Evolutionary conservation across 2,888 invertebrate species (phyloP), one percentile per base, ranked within the genome.

Genomic region (Lymantria dispar): DNA sequence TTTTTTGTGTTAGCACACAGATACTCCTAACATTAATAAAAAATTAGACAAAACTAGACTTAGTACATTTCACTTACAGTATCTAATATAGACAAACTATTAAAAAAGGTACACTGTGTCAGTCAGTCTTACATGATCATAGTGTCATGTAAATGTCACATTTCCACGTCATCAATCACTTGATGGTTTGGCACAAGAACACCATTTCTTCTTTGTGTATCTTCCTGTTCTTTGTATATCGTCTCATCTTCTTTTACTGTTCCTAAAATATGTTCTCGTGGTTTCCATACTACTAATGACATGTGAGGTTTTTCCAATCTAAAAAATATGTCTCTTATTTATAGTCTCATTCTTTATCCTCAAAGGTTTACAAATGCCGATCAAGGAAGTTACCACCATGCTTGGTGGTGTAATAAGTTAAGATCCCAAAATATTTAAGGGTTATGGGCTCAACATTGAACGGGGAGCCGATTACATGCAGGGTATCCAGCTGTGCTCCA

Each of bases 201-300:
- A 13, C 88, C 89, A 45, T 80, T 83, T 53, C 83, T 76, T 55
- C 67, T 78, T 10, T 72, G 73, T 8, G 68, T 62, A 30, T 69
- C 60, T 39, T n/a, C 74, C 50, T 67, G 70, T 3, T 74, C 64
- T 41, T 67, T 64, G 0, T 55, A 40, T n/a, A 74, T 68, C 31
- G 87, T 79, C 3, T 85, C 78, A 15, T 76, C 74, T 54, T 83
- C 80, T 67, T 74, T 73, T 51, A 82, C 60, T 33, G 79, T 76
- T 11, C 74, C 76, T 45, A 91, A 56, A 9, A 92, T 85, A 60
- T 92, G 89, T 29, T 93, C 92, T 49, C 95, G 94, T 0, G 96
- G 96, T 73, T 95, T 94, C 96, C 96, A 97, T 9, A 96, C 92
- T 1, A 97, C 95, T 58, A 97, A 76, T 3, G 96, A 96, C 85